A percentile compares a stretch with the other conserved stretches of the same genome.
Conservation (phyloP, 2,113 vertebrate genomes). For the Salvelinus alpinus region DNA sequence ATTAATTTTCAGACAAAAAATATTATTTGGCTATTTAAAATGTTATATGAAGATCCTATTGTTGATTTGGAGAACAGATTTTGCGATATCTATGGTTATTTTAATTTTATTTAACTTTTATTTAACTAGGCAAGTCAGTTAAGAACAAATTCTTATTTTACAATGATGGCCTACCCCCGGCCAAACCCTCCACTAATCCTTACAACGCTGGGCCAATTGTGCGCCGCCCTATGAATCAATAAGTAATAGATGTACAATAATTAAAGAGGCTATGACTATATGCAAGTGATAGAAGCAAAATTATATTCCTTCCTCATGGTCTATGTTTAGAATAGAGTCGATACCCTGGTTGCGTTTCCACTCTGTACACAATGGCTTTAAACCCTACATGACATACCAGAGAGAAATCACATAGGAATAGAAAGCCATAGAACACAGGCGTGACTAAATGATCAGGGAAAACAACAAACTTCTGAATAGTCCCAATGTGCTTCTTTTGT, state of each 20-base stretch:
- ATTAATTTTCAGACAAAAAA: not conserved
- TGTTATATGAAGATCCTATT: not conserved
- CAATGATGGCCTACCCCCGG: no score
- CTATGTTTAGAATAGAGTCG: not conserved
- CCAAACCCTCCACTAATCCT: no score
- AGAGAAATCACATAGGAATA: conserved; percentile 99
- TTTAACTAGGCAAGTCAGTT: no score
- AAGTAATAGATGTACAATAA: no score
- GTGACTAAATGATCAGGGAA: conserved; percentile 58
- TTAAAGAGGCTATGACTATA: no score
- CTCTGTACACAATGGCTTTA: conserved; percentile 96
- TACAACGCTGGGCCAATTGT: no score
- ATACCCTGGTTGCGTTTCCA: conserved; percentile 64
- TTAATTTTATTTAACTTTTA: no score
- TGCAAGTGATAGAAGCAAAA: not conserved
- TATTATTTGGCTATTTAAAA: not conserved
- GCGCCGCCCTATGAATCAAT: no score
- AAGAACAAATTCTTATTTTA: no score
- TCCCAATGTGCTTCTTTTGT: conserved; percentile 14
- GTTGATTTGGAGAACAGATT: not conserved
- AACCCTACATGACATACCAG: conserved; percentile 93
- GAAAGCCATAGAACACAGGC: conserved; percentile 98
- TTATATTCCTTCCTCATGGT: not conserved
- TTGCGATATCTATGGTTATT: not conserved
- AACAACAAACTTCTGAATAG: not conserved